Conservation (phyloP, 1,140 invertebrate species). For the Bombus haemorrhoidalis region DNA sequence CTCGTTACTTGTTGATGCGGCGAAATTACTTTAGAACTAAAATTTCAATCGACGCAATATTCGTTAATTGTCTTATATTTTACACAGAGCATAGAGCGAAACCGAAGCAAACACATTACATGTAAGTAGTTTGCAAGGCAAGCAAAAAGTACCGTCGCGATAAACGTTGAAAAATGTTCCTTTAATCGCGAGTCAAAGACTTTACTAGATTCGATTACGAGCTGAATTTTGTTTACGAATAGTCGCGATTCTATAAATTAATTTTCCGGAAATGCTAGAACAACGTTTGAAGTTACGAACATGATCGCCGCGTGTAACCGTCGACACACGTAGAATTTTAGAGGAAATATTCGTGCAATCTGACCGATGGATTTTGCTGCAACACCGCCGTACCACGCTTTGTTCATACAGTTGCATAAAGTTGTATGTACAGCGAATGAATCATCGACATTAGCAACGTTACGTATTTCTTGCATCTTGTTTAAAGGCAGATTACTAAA, state of each 20-base stretch:
- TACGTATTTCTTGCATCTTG: too few species aligned
- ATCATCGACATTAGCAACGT: conserved; percentile 5
- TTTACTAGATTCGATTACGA: neutral
- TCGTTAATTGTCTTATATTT: neutral
- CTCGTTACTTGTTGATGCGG: neutral
- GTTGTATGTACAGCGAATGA: neutral
- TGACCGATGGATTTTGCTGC: neutral
- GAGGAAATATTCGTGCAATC: conserved; percentile 2
- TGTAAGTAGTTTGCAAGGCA: neutral
- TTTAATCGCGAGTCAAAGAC: neutral
- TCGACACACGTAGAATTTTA: conserved; percentile 9
- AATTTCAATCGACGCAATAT: neutral
- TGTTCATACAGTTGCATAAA: conserved; percentile 19
- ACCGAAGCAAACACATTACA: neutral
- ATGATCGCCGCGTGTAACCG: neutral
- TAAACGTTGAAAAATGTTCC: neutral
- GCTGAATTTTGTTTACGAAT: neutral
- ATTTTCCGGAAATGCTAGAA: neutral
- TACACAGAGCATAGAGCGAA: neutral
- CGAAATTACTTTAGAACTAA: neutral
- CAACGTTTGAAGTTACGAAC: conserved; percentile 9
- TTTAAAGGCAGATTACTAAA: too few species aligned
- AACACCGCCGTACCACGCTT: neutral
- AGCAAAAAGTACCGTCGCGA: too few species aligned
- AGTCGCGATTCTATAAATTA: conserved; percentile 1